Evolutionary conservation across 2,888 invertebrate genomes (phyloP).

Genomic region (Hololepta plana): DNA sequence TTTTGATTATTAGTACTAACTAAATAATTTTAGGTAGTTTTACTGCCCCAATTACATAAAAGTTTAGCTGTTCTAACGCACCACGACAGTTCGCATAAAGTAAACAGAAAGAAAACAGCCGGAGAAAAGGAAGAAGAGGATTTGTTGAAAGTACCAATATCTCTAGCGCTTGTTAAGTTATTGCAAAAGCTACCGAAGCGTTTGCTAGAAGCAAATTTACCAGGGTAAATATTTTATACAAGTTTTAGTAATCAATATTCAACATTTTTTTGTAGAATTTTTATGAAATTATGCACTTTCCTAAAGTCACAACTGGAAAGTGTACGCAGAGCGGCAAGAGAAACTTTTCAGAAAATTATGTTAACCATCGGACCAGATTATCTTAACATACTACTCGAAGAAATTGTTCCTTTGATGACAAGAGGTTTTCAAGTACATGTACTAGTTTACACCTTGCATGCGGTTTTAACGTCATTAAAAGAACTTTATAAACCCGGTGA

Average conservation of each 20-base stretch:
- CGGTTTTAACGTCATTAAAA: constrained; percentile 57
- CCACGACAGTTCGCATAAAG: constrained; percentile 59
- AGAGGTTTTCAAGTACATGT: constrained; percentile 92
- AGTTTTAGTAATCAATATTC: constrained; percentile 3
- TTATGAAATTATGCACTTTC: constrained; percentile 80
- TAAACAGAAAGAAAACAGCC: constrained; percentile 44
- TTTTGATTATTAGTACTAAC: too few relatives aligned
- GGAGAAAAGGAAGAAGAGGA: constrained; percentile 77
- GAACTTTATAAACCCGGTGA: constrained; percentile 53
- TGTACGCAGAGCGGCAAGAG: constrained; percentile 67
- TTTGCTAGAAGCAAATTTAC: constrained; percentile 55
- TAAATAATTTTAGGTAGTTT: constrained; percentile 39
- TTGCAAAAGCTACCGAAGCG: constrained; percentile 69
- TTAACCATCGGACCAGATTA: constrained; percentile 66
- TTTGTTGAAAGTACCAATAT: constrained; percentile 77
- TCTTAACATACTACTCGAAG: constrained; percentile 56
- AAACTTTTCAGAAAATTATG: constrained; percentile 87
- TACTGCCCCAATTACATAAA: constrained; percentile 68
- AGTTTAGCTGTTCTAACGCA: constrained; percentile 48
- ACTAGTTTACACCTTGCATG: constrained; percentile 72
- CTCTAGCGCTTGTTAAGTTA: constrained; percentile 80
- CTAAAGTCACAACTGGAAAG: constrained; percentile 76
- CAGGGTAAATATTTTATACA: constrained; percentile 42
- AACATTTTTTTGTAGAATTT: constrained; percentile 37
- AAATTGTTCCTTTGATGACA: constrained; percentile 62